phyloP scores from a whole-genome alignment of 2,113 vertebrate species.

The Centrocercus urophasianus region DNA sequence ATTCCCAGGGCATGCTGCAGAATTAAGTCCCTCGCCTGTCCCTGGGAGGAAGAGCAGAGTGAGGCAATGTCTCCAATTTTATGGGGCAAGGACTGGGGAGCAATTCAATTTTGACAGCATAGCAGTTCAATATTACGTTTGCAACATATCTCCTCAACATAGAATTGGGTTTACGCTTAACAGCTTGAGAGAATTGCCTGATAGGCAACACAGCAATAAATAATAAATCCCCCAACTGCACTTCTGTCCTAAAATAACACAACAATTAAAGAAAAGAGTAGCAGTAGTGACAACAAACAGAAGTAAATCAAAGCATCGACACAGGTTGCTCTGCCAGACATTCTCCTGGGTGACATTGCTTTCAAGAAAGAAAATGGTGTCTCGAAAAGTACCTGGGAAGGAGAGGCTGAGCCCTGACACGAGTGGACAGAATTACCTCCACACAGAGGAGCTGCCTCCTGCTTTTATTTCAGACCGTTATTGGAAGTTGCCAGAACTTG shows the following conservation, averaged over 20 bases:
- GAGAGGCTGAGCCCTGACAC: not conserved
- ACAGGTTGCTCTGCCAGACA: not conserved
- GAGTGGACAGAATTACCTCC: constrained; percentile 1
- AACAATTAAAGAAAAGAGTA: constrained; percentile 1
- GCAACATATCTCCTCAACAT: not conserved
- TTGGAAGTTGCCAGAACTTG: constrained; percentile 68
- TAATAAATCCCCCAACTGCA: not conserved
- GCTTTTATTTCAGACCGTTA: constrained; percentile 43
- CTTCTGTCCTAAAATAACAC: not conserved
- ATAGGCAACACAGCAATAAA: not conserved
- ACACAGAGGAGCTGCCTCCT: not conserved
- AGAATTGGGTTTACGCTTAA: not conserved
- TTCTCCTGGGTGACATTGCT: not conserved
- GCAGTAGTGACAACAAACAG: not conserved
- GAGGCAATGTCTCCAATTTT: accelerated
- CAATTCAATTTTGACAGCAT: not conserved
- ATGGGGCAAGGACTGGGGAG: not conserved
- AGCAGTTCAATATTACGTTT: not conserved
- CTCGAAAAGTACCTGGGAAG: constrained; percentile 39
- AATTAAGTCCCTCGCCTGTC: accelerated
- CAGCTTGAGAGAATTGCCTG: not conserved
- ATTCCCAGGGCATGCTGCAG: accelerated
- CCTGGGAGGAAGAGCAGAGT: not conserved
- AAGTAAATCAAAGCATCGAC: not conserved
- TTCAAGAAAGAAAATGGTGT: not conserved